Evolutionary conservation across 2,113 vertebrate species (phyloP).

Genomic region (Clarias macrocephalus): DNA sequence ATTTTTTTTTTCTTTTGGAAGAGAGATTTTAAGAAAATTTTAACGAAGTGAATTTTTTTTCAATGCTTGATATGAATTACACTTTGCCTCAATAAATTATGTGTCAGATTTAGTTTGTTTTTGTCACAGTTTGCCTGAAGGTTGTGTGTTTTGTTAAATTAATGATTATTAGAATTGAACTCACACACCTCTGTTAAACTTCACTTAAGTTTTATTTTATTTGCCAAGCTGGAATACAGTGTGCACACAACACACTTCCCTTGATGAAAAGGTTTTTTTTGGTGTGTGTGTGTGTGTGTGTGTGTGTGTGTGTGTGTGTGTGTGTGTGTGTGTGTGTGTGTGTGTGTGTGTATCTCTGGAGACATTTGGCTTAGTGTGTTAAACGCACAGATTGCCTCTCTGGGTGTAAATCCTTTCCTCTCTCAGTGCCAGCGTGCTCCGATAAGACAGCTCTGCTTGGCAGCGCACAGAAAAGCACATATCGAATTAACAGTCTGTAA

Average conservation of each 20-base stretch:
- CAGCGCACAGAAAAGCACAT: conserved; percentile 38
- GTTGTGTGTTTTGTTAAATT: not conserved
- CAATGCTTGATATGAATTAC: not conserved
- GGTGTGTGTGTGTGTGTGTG: not conserved
- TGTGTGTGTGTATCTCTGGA: conserved; percentile 10
- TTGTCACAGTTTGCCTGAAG: not conserved
- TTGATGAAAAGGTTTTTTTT: not conserved
- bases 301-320: conserved; percentile 8
- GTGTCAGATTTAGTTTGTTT: not conserved
- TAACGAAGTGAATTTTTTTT: not conserved
- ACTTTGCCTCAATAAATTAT: not conserved
- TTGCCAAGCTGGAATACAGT: not conserved
- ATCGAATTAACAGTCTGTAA: conserved; percentile 50
- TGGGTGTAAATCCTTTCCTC: conserved; percentile 39
- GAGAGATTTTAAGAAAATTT: not conserved
- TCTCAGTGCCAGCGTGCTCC: conserved; percentile 22
- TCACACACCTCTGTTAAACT: not conserved
- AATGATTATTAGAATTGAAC: not conserved
- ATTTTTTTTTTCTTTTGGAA: not conserved
- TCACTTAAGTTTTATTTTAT: not conserved
- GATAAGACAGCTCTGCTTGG: conserved; percentile 48
- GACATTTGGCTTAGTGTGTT: conserved; percentile 22
- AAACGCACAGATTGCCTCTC: conserved; percentile 38
- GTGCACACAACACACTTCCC: not conserved
- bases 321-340: not conserved